Base-by-base conservation (phyloP, 2,888 invertebrate genomes). In the Belgica antarctica region DNA sequence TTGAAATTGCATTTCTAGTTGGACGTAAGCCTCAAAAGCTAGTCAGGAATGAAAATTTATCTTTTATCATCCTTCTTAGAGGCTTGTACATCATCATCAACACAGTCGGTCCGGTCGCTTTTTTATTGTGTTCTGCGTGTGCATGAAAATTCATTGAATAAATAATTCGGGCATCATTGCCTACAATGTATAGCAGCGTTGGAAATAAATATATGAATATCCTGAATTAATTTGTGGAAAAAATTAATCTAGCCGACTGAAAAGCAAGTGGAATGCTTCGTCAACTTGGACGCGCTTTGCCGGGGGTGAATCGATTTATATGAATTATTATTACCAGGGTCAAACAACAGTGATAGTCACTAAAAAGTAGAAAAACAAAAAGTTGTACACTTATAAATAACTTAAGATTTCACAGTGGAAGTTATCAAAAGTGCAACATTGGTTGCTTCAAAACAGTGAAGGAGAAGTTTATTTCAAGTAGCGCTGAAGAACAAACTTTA, bases 151-250 rank as follows among this genome's bases (percentile, higher is more conserved):
- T n/a, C n/a, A n/a, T n/a, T n/a, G n/a, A n/a, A n/a, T n/a, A n/a
- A 61, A 61, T 61, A 25, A n/a, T 61, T 24, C 17, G 17, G 28
- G 17, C 15, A 4, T 12, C 19, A 15, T 22, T 27, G 8, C 27
- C n/a, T 15, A n/a, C 27, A 25, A 12, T 27, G 27, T 61, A 8
- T 27, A 8, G 27, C 59, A 19, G 27, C n/a, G 61, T 28, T 61
- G 61, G 24, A 46, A 5, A 63, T 36, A 46, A 63, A 62, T 41
- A 41, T 41, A 61, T 61, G 19, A 28, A 61, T 25, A 41, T 63
- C 63, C 63, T 63, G 63, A 63, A 63, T 63, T 63, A 63, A 63
- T 63, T 62, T 63, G 63, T 63, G 63, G 46, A 63, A 63, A 63
- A 62, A 63, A 41, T 41, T n/a, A n/a, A 12, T 41, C n/a, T n/a